Conservation (phyloP, 2,888 invertebrate genomes). For the Sesia bembeciformis region DNA sequence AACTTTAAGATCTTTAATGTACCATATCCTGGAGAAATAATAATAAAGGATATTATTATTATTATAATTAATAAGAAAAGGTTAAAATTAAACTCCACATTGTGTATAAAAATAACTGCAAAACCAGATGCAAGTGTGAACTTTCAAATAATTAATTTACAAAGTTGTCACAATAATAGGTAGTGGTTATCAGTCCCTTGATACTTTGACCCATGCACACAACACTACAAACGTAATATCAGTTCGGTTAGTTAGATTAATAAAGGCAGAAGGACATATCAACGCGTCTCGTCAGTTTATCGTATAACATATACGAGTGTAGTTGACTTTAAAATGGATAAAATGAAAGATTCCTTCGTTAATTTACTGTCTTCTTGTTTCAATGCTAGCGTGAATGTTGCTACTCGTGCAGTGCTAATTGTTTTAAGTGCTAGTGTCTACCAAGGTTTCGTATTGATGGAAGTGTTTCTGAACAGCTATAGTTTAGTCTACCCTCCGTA, state of each 20-base stretch:
- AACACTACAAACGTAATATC: background rate
- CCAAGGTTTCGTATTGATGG: conserved; percentile 49
- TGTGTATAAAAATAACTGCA: too few relatives aligned
- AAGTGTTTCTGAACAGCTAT: conserved; percentile 54
- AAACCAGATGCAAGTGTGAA: too few relatives aligned
- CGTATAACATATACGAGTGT: background rate
- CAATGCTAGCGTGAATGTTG: conserved; percentile 33
- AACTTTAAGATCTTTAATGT: too few relatives aligned
- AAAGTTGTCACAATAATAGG: too few relatives aligned
- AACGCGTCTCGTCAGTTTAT: too few relatives aligned
- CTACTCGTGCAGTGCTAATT: conserved; percentile 43
- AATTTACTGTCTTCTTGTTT: conserved; percentile 31
- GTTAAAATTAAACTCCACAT: too few relatives aligned
- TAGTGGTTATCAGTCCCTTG: background rate
- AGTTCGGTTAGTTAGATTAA: background rate
- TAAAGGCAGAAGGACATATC: background rate
- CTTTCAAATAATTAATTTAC: too few relatives aligned
- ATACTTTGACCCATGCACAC: background rate
- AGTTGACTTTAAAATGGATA: background rate
- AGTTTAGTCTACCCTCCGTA: conserved; percentile 48
- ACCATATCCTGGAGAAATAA: too few relatives aligned
- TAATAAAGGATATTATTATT: too few relatives aligned
- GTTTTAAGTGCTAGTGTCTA: conserved; percentile 49
- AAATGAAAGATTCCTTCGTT: conserved; percentile 30
- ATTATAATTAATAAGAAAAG: too few relatives aligned